These are phyloP conservation scores for Pelochelys cantorii DNA, from an alignment of 2,797 vertebrate species.

Conservation along the genomic window DNA sequence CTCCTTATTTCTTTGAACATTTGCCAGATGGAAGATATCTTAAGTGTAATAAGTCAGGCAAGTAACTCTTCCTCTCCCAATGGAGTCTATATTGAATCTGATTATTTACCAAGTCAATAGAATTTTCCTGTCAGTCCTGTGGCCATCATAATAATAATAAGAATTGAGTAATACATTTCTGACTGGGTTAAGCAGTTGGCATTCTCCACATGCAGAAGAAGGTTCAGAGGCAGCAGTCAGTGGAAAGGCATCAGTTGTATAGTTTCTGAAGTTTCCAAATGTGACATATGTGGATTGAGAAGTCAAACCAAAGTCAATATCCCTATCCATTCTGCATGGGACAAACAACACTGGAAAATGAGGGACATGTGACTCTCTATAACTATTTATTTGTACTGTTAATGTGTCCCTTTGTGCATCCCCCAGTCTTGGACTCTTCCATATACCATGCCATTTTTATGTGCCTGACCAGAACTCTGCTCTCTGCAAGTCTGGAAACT, in stretches of 20 bases:
- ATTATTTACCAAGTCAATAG: background rate
- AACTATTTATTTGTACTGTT: conserved; percentile 50
- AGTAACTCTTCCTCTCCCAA: background rate
- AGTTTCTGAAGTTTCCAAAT: conserved; percentile 25
- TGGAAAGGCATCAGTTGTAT: background rate
- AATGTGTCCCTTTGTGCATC: conserved; percentile 29
- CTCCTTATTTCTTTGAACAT: background rate
- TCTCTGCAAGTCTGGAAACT: background rate
- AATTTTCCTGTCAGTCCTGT: background rate
- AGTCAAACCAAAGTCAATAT: background rate
- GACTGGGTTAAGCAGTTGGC: background rate
- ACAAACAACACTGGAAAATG: conserved; percentile 15
- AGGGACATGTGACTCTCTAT: conserved; percentile 11
- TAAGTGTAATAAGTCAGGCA: background rate
- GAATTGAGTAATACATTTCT: background rate
- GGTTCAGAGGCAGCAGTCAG: background rate
- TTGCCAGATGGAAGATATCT: background rate
- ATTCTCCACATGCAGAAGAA: background rate
- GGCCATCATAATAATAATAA: background rate
- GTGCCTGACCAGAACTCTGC: background rate
- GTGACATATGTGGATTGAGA: conserved; percentile 49
- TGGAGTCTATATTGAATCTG: background rate
- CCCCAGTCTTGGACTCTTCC: background rate
- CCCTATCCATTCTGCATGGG: conserved; percentile 8
- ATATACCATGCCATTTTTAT: background rate